Percentiles rank a stretch among this genome's conserved stretches.
Evolutionary conservation across 2,797 vertebrate species (phyloP).

Genomic region (Tympanoctomys barrerae): DNA sequence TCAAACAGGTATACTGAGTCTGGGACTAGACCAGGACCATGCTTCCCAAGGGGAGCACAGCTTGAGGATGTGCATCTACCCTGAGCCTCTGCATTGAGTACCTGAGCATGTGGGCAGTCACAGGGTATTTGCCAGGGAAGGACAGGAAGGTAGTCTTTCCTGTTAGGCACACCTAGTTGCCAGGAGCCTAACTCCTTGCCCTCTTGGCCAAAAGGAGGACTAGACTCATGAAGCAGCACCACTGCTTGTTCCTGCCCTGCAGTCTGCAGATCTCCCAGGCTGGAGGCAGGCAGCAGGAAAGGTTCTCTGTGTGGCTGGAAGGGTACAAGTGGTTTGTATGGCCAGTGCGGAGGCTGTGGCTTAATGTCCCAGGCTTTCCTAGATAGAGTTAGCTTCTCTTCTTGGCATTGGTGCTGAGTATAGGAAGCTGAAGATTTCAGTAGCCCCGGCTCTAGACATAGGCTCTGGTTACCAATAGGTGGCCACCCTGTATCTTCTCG

Average conservation of each 20-base stretch:
- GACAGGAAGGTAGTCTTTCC: not conserved
- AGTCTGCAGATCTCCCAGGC: not conserved
- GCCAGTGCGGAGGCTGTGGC: not conserved
- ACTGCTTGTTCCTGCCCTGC: not conserved
- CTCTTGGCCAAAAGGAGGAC: not conserved
- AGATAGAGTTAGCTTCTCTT: conserved; percentile 67
- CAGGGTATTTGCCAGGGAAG: not conserved
- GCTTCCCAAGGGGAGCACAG: not conserved
- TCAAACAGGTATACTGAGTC: not conserved
- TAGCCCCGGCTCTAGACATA: conserved; percentile 91
- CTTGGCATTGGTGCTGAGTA: conserved; percentile 90
- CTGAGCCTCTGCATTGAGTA: not conserved
- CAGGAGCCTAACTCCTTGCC: not conserved
- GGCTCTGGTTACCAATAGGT: conserved; percentile 91
- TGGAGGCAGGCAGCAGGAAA: not conserved
- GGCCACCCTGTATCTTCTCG: conserved; percentile 90
- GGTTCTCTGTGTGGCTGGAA: not conserved
- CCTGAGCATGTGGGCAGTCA: not conserved
- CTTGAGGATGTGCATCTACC: not conserved
- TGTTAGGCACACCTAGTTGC: not conserved
- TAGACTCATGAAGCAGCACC: not conserved
- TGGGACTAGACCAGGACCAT: not conserved
- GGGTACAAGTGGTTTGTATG: not conserved
- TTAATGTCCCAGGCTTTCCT: not conserved
- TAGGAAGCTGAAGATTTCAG: conserved; percentile 89